Percentiles rank a stretch among this genome's conserved stretches.
phyloP scores from a whole-genome alignment of 2,888 invertebrate genomes.

The Pterostichus niger region DNA sequence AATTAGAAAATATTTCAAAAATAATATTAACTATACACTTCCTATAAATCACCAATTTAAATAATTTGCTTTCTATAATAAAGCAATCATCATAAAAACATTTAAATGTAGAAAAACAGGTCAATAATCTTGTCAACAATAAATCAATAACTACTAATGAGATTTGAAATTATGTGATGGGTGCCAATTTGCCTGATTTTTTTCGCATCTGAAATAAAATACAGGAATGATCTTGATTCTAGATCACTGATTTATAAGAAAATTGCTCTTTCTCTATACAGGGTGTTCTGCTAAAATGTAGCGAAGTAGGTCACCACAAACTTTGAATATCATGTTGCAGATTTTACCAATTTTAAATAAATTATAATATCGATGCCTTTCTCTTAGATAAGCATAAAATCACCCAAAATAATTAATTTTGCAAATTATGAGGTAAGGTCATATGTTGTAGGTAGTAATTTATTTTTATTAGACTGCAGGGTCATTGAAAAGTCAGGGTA shows the following conservation, averaged over 20 bases:
- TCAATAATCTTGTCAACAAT: constrained; percentile 16
- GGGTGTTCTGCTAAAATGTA: not conserved
- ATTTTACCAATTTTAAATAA: too few species aligned
- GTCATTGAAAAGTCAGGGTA: too few species aligned
- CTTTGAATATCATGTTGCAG: not conserved
- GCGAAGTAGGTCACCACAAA: constrained; percentile 14
- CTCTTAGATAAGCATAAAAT: not conserved
- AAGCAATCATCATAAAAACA: constrained; percentile 3
- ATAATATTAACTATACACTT: not conserved
- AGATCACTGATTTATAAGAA: not conserved
- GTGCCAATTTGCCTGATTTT: not conserved
- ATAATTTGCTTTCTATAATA: constrained; percentile 6
- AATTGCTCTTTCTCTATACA: constrained; percentile 16
- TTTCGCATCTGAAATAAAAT: not conserved
- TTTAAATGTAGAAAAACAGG: not conserved
- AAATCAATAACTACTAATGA: constrained; percentile 1
- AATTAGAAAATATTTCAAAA: not conserved
- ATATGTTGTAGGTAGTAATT: too few species aligned
- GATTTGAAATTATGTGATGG: not conserved
- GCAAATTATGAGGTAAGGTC: too few species aligned
- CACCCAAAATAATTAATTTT: too few species aligned
- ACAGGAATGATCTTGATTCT: not conserved
- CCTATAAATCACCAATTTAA: not conserved
- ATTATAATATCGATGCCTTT: not conserved
- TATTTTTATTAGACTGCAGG: too few species aligned